These are phyloP conservation scores for Ophioninae sp. DNA, from an alignment of 2,888 invertebrate genomes.

Conservation along the genomic window DNA sequence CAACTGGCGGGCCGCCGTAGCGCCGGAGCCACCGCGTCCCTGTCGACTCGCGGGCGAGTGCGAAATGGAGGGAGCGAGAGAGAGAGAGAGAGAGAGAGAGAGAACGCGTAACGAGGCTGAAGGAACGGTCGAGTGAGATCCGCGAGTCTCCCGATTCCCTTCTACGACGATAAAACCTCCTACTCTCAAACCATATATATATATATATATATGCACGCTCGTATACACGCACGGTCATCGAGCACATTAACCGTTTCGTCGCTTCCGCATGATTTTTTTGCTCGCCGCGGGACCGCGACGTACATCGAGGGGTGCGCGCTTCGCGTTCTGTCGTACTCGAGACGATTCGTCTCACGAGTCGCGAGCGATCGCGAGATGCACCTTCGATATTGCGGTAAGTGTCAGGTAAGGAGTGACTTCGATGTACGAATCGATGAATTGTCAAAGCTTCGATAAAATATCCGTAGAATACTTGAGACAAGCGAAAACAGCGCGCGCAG, in stretches of 20 bases:
- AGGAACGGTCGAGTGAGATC: neutral
- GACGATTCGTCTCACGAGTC: neutral
- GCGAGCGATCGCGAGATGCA: neutral
- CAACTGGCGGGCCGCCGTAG: too few relatives aligned
- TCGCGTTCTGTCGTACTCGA: neutral
- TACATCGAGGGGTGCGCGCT: neutral
- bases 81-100: slow-evolving; percentile 14
- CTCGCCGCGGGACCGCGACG: neutral
- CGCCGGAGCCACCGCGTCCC: too few relatives aligned
- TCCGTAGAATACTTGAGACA: too few relatives aligned
- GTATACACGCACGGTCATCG: neutral
- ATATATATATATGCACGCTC: neutral
- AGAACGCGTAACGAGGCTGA: neutral
- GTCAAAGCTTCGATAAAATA: too few relatives aligned
- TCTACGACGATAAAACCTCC: slow-evolving; percentile 42
- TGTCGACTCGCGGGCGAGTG: too few relatives aligned
- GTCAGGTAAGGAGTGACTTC: neutral
- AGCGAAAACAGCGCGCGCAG: too few relatives aligned
- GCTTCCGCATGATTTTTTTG: slow-evolving; percentile 11
- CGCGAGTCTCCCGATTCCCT: slow-evolving; percentile 40
- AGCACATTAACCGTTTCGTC: slow-evolving; percentile 17
- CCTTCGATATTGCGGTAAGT: neutral
- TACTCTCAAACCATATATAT: slow-evolving; percentile 18
- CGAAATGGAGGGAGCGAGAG: neutral
- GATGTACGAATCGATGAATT: neutral